phyloP scores from a whole-genome alignment of 2,797 vertebrate genomes.

The Bradypodion ventrale region DNA sequence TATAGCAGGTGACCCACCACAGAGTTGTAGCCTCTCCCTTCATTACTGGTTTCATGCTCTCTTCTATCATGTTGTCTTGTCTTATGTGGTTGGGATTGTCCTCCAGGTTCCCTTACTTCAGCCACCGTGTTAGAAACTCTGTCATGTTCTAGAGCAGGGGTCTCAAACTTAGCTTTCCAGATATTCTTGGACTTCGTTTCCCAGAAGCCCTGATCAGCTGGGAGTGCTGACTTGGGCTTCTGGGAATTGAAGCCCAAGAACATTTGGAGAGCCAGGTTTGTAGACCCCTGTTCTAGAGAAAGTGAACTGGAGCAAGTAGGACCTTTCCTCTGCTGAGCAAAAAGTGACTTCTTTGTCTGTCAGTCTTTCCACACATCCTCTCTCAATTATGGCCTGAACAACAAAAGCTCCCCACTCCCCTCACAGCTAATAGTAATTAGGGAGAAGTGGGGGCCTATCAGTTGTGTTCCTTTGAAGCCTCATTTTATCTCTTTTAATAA shows the following conservation, averaged over 20 bases:
- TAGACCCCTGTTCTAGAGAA: neutral
- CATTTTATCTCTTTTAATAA: slow-evolving; percentile 57
- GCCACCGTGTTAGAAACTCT: neutral
- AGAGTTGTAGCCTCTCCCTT: neutral
- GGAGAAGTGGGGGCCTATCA: slow-evolving; percentile 18
- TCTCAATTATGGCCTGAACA: neutral
- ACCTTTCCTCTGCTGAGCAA: neutral
- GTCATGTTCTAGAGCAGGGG: too few relatives aligned
- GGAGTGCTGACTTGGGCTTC: too few relatives aligned
- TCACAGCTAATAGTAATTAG: slow-evolving; percentile 23
- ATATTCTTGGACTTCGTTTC: too few relatives aligned
- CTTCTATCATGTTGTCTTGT: neutral
- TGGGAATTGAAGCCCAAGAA: too few relatives aligned
- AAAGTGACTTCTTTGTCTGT: slow-evolving; percentile 5
- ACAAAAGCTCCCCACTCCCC: slow-evolving; percentile 6
- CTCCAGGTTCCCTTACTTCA: neutral
- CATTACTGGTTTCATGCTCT: neutral
- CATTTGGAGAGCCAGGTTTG: too few relatives aligned
- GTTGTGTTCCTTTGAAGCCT: slow-evolving; percentile 53
- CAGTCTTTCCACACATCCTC: neutral
- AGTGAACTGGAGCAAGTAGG: slow-evolving; percentile 3
- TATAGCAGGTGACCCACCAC: neutral
- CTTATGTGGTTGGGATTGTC: neutral
- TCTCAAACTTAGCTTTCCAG: too few relatives aligned
- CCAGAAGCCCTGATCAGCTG: too few relatives aligned